A percentile compares a stretch with the other conserved stretches of the same genome.
Evolutionary conservation across 2,113 vertebrate species (phyloP).

Genomic region (Seriola aureovittata): DNA sequence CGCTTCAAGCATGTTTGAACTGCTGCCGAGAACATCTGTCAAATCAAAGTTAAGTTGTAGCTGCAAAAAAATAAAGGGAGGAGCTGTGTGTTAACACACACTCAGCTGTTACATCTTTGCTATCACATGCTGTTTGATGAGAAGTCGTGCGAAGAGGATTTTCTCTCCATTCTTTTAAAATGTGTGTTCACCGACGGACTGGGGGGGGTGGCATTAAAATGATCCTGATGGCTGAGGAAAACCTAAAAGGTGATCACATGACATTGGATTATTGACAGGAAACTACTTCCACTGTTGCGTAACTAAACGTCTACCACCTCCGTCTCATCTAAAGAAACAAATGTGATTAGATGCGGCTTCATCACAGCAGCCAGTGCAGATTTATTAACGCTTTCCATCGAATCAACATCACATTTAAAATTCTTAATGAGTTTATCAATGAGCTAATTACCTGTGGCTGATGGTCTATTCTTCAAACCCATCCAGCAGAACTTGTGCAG

Average conservation of each 20-base stretch:
- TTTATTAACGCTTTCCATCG: constrained; percentile 23
- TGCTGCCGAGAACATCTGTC: not conserved
- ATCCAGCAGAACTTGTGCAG: constrained; percentile 16
- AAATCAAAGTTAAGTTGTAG: not conserved
- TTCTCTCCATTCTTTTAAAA: not conserved
- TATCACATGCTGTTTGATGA: constrained; percentile 11
- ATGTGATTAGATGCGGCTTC: constrained; percentile 12
- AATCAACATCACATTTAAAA: constrained; percentile 33
- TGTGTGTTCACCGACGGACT: not conserved
- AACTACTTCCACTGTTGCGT: not conserved
- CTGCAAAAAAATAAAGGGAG: not conserved
- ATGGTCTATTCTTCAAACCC: constrained; percentile 44
- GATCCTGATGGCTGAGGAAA: not conserved
- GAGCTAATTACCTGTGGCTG: constrained; percentile 47
- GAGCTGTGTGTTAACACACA: not conserved
- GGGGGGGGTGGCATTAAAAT: not conserved
- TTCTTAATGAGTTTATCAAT: constrained; percentile 57
- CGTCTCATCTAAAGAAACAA: constrained; percentile 25
- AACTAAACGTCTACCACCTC: not conserved
- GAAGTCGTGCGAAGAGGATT: not conserved
- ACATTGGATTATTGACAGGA: constrained; percentile 1
- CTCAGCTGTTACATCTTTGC: not conserved
- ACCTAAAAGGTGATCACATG: not conserved
- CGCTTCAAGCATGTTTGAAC: not conserved
- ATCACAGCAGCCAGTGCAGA: constrained; percentile 18